These are phyloP conservation scores for Acleris laterana DNA, from an alignment of 2,888 invertebrate genomes.

Conservation along the genomic window DNA sequence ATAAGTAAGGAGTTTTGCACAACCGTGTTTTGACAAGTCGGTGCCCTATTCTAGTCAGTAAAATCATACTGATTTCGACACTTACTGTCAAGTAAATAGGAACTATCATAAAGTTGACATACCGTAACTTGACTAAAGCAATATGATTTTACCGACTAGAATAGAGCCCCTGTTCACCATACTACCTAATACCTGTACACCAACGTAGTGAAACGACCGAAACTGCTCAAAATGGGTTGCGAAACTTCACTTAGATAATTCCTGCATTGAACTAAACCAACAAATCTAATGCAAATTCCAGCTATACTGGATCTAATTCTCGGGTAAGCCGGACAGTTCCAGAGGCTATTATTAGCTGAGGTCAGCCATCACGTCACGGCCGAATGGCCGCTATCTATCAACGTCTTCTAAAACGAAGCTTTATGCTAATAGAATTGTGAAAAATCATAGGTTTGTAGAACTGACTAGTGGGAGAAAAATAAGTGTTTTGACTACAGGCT, in stretches of 20 bases:
- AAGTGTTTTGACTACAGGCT: background rate
- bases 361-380: constrained; percentile 27
- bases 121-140: too few relatives aligned
- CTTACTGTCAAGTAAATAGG: too few relatives aligned
- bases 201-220: too few relatives aligned
- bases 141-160: too few relatives aligned
- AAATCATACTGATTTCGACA: too few relatives aligned
- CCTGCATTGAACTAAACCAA: background rate
- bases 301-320: constrained; percentile 15
- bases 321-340: constrained; percentile 19
- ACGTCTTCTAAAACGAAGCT: constrained; percentile 21
- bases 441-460: constrained; percentile 3
- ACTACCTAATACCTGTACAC: too few relatives aligned
- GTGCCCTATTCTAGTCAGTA: too few relatives aligned
- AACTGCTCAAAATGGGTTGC: background rate
- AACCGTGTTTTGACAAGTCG: too few relatives aligned
- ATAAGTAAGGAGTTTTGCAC: too few relatives aligned
- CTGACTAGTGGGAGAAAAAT: background rate
- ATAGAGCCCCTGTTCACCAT: too few relatives aligned
- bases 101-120: too few relatives aligned
- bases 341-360: constrained; percentile 34
- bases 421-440: constrained; percentile 2
- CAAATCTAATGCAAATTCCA: constrained; percentile 6
- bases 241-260: background rate
- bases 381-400: constrained; percentile 33